Evolutionary conservation across 2,113 vertebrate genomes (phyloP).

Genomic region (Madoqua kirkii): DNA sequence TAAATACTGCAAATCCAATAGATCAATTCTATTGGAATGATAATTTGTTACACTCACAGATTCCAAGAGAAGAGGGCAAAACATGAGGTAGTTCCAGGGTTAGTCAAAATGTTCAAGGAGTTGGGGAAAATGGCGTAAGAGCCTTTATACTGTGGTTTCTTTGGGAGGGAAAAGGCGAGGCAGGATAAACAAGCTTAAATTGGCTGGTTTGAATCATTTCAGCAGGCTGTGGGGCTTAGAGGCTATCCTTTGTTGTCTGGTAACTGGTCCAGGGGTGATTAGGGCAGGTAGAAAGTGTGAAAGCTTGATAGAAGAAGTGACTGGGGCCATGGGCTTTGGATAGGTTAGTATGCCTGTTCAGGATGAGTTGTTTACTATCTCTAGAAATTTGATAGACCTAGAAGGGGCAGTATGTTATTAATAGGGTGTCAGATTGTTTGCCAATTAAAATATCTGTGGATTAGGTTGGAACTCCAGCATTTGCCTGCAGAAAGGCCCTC

Average conservation of each 20-base stretch:
- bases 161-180: background rate
- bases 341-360: background rate
- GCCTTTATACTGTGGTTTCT: background rate
- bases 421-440: background rate
- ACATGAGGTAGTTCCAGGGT: background rate
- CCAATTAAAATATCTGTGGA: background rate
- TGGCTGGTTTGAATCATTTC: background rate
- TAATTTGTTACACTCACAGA: background rate
- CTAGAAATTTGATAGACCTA: background rate
- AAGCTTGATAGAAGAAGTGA: background rate
- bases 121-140: background rate
- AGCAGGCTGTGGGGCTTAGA: background rate
- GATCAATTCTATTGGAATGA: background rate
- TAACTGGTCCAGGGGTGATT: background rate
- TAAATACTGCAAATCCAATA: background rate
- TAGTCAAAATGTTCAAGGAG: background rate
- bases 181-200: background rate
- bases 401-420: background rate
- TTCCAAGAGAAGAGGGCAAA: background rate
- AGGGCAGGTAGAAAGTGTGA: background rate
- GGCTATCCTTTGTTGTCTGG: background rate
- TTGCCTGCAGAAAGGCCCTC: background rate
- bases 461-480: background rate
- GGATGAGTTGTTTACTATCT: background rate
- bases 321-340: background rate